Evolutionary conservation across 2,797 vertebrate genomes (phyloP).

Genomic region (Phrynocephalus forsythii): DNA sequence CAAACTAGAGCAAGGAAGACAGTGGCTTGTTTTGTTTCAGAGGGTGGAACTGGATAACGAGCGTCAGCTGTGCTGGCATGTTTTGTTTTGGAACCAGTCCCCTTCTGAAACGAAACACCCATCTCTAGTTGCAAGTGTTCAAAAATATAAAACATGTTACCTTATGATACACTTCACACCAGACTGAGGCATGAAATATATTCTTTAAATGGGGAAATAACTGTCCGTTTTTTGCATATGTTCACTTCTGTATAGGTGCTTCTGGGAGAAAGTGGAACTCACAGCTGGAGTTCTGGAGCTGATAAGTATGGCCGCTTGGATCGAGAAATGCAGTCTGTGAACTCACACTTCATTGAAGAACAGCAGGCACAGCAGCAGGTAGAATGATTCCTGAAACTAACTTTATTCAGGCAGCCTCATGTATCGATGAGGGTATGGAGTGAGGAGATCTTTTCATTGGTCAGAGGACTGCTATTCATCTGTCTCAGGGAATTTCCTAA

Average conservation of each 20-base stretch:
- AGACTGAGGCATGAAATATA: not conserved
- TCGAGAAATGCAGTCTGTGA: constrained; percentile 87
- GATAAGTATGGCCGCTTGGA: constrained; percentile 89
- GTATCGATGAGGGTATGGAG: not conserved
- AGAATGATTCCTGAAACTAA: constrained; percentile 46
- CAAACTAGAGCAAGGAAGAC: no score
- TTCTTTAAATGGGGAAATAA: not conserved
- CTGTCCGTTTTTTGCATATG: not conserved
- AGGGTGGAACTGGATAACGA: no score
- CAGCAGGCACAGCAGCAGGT: constrained; percentile 97
- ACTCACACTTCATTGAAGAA: constrained; percentile 93
- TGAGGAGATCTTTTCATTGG: not conserved
- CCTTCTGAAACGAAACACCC: no score
- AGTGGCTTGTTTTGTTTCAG: no score
- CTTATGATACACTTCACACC: rapidly evolving
- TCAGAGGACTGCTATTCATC: not conserved
- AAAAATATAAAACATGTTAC: not conserved
- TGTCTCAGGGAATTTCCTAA: not conserved
- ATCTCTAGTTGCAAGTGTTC: not conserved
- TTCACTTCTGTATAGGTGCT: constrained; percentile 77
- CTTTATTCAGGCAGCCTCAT: not conserved
- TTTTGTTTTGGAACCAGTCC: no score
- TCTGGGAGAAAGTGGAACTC: constrained; percentile 83
- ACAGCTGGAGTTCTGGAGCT: constrained; percentile 83
- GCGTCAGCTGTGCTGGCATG: no score